phyloP scores from a whole-genome alignment of 2,888 invertebrate genomes.

The Phyllotreta striolata region DNA sequence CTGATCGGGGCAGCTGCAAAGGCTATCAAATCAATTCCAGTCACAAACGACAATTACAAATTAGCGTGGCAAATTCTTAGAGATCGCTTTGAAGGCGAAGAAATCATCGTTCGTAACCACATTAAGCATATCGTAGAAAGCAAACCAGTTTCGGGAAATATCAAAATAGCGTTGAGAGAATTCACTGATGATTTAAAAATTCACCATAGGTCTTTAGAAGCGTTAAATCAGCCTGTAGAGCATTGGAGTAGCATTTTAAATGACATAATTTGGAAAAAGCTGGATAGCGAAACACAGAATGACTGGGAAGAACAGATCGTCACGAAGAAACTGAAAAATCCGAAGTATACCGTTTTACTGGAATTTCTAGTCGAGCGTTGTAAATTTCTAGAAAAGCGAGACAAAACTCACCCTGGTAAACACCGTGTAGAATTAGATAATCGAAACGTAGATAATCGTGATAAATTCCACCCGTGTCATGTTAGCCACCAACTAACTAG shows the following conservation, averaged over 20 bases:
- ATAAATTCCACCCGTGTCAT: background rate
- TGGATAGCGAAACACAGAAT: no score
- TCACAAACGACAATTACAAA: slow-evolving; percentile 9
- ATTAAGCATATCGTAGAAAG: slow-evolving; percentile 2
- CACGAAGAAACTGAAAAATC: slow-evolving; percentile 1
- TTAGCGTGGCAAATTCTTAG: slow-evolving; percentile 4
- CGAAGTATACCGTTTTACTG: background rate
- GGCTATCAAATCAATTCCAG: background rate
- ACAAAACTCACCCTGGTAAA: background rate
- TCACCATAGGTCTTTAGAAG: background rate
- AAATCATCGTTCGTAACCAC: slow-evolving; percentile 7
- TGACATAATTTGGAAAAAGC: slow-evolving; percentile 11
- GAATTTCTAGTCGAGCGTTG: slow-evolving; percentile 1
- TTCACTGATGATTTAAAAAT: slow-evolving; percentile 7
- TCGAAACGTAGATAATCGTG: background rate
- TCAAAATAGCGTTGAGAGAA: background rate
- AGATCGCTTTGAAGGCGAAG: background rate
- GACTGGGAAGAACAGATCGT: slow-evolving; percentile 6
- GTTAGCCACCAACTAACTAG: no score
- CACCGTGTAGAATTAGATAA: background rate
- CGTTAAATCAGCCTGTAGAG: slow-evolving; percentile 10
- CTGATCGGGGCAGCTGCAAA: slow-evolving; percentile 1
- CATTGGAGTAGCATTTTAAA: slow-evolving; percentile 13
- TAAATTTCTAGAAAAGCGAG: slow-evolving; percentile 5
- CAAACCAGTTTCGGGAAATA: background rate